These are phyloP conservation scores for Mallotus villosus DNA, from an alignment of 2,797 vertebrate species.

Conservation along the genomic window DNA sequence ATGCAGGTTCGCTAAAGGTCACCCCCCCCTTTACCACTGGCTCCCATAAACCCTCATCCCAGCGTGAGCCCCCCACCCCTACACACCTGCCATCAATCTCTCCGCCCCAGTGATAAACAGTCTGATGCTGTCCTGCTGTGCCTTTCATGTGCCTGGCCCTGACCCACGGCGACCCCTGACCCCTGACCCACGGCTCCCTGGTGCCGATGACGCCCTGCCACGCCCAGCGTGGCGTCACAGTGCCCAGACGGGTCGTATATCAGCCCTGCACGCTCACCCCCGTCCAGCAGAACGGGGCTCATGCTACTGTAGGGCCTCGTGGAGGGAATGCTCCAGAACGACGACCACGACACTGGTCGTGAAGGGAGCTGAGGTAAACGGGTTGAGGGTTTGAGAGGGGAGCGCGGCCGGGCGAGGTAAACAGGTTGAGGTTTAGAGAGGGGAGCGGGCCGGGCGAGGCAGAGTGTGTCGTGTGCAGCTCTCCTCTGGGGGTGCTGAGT, in stretches of 20 bases:
- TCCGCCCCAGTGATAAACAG: slow-evolving; percentile 72
- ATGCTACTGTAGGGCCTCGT: neutral
- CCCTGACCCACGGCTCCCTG: slow-evolving; percentile 61
- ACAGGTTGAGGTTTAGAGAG: too few relatives aligned
- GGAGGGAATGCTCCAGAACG: too few relatives aligned
- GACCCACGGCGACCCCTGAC: slow-evolving; percentile 61
- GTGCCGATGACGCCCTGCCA: slow-evolving; percentile 55
- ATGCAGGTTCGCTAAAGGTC: slow-evolving; percentile 39
- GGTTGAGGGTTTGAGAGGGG: too few relatives aligned
- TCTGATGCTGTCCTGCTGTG: slow-evolving; percentile 57
- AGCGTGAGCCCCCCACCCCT: slow-evolving; percentile 59
- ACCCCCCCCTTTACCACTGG: slow-evolving; percentile 64
- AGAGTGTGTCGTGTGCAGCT: neutral
- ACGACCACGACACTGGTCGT: too few relatives aligned
- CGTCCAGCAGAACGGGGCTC: neutral
- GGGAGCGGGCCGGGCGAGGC: too few relatives aligned
- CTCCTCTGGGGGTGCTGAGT: neutral
- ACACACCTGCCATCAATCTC: slow-evolving; percentile 72
- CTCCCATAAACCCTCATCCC: slow-evolving; percentile 62
- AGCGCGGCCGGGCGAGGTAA: too few relatives aligned
- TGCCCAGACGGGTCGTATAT: slow-evolving; percentile 54
- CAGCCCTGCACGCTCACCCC: slow-evolving; percentile 30
- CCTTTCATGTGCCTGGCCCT: slow-evolving; percentile 74
- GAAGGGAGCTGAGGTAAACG: too few relatives aligned
- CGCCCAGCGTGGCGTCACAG: slow-evolving; percentile 38